A percentile compares a stretch with the other conserved stretches of the same genome.
Evolutionary conservation across 2,113 vertebrate species (phyloP).

Genomic region (Anolis carolinensis): DNA sequence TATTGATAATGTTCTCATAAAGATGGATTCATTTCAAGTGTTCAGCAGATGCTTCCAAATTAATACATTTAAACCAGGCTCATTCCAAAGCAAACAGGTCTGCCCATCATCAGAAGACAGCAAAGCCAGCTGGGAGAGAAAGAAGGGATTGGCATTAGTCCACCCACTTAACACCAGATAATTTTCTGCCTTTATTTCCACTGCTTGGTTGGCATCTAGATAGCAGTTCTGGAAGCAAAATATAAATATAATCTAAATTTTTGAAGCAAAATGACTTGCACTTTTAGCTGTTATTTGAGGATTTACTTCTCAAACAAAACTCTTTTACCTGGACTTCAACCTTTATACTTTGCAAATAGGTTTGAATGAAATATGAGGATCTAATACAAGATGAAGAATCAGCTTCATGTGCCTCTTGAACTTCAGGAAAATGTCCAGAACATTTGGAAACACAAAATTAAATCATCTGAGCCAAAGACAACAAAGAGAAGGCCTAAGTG

Average conservation of each 20-base stretch:
- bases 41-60: not conserved
- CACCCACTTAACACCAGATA: not conserved
- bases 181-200: not conserved
- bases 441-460: not conserved
- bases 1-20: not conserved
- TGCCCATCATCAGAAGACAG: not conserved
- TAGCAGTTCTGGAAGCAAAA: not conserved
- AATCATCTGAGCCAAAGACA: not conserved
- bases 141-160: not conserved
- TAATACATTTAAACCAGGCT: not conserved
- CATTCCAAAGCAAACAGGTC: not conserved
- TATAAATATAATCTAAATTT: not conserved
- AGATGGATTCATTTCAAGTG: not conserved
- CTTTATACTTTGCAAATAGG: not conserved
- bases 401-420: not conserved
- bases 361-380: not conserved
- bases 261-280: not conserved
- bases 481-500: not conserved
- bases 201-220: not conserved
- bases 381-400: not conserved
- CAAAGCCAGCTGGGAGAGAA: not conserved
- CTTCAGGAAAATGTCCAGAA: not conserved
- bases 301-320: not conserved
- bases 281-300: not conserved
- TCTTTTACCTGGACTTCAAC: too few species aligned